Conservation (phyloP, 2,888 invertebrate genomes). For the Yponomeuta cagnagella region DNA sequence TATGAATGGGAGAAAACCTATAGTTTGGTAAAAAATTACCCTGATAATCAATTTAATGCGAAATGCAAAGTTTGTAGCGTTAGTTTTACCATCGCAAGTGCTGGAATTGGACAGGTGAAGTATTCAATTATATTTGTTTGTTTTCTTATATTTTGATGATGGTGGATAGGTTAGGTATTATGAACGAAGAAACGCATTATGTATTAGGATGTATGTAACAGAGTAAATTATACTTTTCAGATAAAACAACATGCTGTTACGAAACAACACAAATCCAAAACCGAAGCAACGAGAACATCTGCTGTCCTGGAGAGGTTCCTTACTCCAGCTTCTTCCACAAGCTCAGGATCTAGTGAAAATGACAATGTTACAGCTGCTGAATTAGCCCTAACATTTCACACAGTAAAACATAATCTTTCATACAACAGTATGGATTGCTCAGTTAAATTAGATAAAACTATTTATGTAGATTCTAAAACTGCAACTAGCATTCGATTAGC, state of each 20-base stretch:
- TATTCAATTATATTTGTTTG: too few species aligned
- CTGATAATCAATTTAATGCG: too few species aligned
- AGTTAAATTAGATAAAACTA: conserved; percentile 27
- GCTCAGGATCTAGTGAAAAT: conserved; percentile 16
- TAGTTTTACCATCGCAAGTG: too few species aligned
- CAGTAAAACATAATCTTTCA: conserved; percentile 32
- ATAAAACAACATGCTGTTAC: conserved; percentile 21
- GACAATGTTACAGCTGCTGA: conserved; percentile 20
- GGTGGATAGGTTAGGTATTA: too few species aligned
- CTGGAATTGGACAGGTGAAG: too few species aligned
- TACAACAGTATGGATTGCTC: conserved; percentile 31
- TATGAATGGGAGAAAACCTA: too few species aligned
- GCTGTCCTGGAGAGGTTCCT: conserved; percentile 19
- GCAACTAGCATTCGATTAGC: conserved; percentile 24
- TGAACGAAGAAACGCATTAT: too few species aligned
- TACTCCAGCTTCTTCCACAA: conserved; percentile 19
- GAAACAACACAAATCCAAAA: conserved; percentile 20
- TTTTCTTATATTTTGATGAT: too few species aligned
- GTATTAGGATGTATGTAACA: too few species aligned
- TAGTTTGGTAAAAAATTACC: too few species aligned
- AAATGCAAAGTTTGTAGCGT: too few species aligned
- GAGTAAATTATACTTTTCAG: too few species aligned
- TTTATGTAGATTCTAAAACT: conserved; percentile 25
- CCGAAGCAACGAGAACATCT: conserved; percentile 20
- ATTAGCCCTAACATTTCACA: conserved; percentile 28